These are phyloP conservation scores for Tenthredo mesomela DNA, from an alignment of 2,888 invertebrate species.

Conservation along the genomic window DNA sequence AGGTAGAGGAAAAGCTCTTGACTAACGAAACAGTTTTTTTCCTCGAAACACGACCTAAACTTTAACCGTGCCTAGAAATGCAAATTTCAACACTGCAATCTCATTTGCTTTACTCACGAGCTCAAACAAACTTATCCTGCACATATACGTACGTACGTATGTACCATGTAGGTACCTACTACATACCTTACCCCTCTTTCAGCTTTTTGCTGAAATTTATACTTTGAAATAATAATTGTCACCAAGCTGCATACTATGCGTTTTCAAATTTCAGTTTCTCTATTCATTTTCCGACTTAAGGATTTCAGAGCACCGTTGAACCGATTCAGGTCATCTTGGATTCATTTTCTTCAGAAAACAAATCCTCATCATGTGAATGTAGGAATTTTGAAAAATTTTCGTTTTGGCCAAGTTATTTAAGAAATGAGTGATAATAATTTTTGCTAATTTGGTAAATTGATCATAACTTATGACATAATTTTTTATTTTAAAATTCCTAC, in stretches of 20 bases:
- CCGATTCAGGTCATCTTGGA: no score
- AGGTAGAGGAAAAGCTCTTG: neutral
- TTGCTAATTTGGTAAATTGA: no score
- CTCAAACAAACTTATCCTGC: constrained; percentile 21
- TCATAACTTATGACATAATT: no score
- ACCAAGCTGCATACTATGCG: no score
- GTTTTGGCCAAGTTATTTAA: no score
- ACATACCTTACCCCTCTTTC: neutral
- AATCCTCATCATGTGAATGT: no score
- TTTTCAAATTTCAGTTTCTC: neutral
- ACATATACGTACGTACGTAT: neutral
- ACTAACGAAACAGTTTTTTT: constrained; percentile 20
- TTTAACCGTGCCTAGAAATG: constrained; percentile 27
- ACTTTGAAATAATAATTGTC: neutral
- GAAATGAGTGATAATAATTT: no score
- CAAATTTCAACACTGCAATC: constrained; percentile 49
- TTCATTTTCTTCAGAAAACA: no score
- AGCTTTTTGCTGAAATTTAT: neutral
- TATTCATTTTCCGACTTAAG: neutral
- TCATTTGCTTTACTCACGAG: constrained; percentile 23
- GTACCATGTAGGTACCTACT: no score
- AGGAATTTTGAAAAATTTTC: no score
- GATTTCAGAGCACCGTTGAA: no score
- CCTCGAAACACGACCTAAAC: neutral
- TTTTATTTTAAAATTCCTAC: no score